Percentiles rank a stretch among this genome's conserved stretches.
These are phyloP conservation scores for Thymelicus acteon DNA, from an alignment of 2,888 invertebrate genomes.

Conservation along the genomic window DNA sequence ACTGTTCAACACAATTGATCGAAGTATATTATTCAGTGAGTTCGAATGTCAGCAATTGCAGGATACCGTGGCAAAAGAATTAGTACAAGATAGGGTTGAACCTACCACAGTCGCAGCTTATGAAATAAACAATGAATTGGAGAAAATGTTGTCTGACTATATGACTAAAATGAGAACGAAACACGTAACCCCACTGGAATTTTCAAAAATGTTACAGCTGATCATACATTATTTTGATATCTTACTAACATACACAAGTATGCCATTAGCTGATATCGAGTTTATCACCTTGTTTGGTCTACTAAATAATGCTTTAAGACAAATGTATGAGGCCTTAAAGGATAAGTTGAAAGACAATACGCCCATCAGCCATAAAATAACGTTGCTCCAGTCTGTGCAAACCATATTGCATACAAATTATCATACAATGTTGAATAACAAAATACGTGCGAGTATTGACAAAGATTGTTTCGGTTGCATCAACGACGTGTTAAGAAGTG, in stretches of 20 bases:
- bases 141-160: slow-evolving; percentile 45
- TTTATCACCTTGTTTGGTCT: slow-evolving; percentile 48
- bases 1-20: slow-evolving; percentile 63
- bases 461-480: slow-evolving; percentile 64
- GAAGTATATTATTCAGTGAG: slow-evolving; percentile 66
- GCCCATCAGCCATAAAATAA: slow-evolving; percentile 56
- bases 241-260: slow-evolving; percentile 52
- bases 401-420: slow-evolving; percentile 58
- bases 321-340: slow-evolving; percentile 54
- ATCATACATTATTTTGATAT: slow-evolving; percentile 58
- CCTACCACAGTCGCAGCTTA: slow-evolving; percentile 50
- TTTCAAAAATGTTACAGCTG: slow-evolving; percentile 53
- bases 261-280: slow-evolving; percentile 49
- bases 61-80: slow-evolving; percentile 29
- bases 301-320: slow-evolving; percentile 51
- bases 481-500: slow-evolving; percentile 59
- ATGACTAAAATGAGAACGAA: slow-evolving; percentile 46
- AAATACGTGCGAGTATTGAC: slow-evolving; percentile 56
- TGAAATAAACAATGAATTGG: slow-evolving; percentile 53
- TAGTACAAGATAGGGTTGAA: slow-evolving; percentile 41
- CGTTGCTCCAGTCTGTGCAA: slow-evolving; percentile 54
- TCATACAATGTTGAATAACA: slow-evolving; percentile 49
- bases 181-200: slow-evolving; percentile 49
- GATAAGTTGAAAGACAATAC: slow-evolving; percentile 52
- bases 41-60: slow-evolving; percentile 58